A percentile compares a stretch with the other conserved stretches of the same genome.
Conservation (phyloP, 2,797 vertebrate genomes). For the Cheirogaleus major region DNA sequence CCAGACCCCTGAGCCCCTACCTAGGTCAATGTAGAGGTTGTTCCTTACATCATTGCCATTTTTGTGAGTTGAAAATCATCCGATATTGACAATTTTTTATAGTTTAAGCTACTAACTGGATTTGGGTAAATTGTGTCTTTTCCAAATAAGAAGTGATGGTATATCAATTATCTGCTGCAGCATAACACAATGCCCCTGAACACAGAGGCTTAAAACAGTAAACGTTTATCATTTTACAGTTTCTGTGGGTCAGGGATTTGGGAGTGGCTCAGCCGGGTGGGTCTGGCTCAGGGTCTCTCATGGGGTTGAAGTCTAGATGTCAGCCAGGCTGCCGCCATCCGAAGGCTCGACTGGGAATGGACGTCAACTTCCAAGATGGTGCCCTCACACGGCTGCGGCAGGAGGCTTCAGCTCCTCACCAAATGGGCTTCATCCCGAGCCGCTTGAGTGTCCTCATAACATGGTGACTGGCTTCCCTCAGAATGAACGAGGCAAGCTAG, state of each 20-base stretch:
- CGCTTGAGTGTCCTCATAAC: too few species aligned
- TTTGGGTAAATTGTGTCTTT: not conserved
- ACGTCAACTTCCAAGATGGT: not conserved
- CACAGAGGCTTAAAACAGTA: not conserved
- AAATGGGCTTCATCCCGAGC: not conserved
- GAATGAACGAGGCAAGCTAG: not conserved
- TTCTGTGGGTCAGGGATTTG: not conserved
- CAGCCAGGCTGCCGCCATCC: not conserved
- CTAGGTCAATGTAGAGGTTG: not conserved
- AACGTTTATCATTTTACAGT: not conserved
- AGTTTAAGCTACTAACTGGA: not conserved
- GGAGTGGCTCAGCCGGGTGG: not conserved
- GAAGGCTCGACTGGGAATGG: not conserved
- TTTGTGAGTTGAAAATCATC: not conserved
- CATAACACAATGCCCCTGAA: not conserved
- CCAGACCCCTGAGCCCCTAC: not conserved
- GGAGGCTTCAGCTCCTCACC: not conserved
- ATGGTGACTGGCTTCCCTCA: not conserved
- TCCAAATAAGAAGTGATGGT: not conserved
- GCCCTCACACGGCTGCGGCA: not conserved
- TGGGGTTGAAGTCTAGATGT: too few species aligned
- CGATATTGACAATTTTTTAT: not conserved
- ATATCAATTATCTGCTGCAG: not conserved
- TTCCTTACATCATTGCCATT: rapidly evolving
- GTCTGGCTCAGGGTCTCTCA: not conserved